Conservation (phyloP, 2,797 vertebrate species). For the Acipenser oxyrinchus region DNA sequence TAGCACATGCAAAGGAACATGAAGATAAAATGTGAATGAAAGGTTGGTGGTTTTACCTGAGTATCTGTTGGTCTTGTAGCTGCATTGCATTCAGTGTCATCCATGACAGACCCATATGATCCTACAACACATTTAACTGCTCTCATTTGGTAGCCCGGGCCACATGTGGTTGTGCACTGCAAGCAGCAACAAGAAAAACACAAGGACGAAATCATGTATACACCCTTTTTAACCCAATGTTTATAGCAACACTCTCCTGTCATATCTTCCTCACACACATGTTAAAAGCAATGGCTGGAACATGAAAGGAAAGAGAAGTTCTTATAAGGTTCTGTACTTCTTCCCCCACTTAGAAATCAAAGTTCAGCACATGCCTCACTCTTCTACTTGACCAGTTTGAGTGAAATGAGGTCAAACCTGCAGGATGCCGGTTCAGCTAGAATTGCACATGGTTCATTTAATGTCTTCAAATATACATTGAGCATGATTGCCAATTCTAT, state of each 20-base stretch:
- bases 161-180: slow-evolving; percentile 90
- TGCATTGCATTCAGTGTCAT: slow-evolving; percentile 89
- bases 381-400: slow-evolving; percentile 56
- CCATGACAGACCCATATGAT: slow-evolving; percentile 76
- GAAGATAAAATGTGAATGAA: neutral
- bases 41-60: slow-evolving; percentile 64
- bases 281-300: slow-evolving; percentile 13
- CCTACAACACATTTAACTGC: slow-evolving; percentile 88
- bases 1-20: too few species aligned
- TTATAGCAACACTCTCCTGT: neutral
- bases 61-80: slow-evolving; percentile 83
- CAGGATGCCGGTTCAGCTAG: slow-evolving; percentile 55
- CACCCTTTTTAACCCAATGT: neutral
- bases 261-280: slow-evolving; percentile 5
- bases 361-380: slow-evolving; percentile 25
- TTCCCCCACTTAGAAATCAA: neutral
- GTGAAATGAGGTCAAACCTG: slow-evolving; percentile 66
- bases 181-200: slow-evolving; percentile 21
- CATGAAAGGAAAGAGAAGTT: slow-evolving; percentile 24
- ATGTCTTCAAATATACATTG: slow-evolving; percentile 59
- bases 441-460: slow-evolving; percentile 65
- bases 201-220: neutral
- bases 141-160: slow-evolving; percentile 89
- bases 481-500: slow-evolving; percentile 39
- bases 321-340: slow-evolving; percentile 20